A percentile compares a stretch with the other conserved stretches of the same genome.
Conservation (phyloP, 2,113 vertebrate genomes). For the Otis tarda region DNA sequence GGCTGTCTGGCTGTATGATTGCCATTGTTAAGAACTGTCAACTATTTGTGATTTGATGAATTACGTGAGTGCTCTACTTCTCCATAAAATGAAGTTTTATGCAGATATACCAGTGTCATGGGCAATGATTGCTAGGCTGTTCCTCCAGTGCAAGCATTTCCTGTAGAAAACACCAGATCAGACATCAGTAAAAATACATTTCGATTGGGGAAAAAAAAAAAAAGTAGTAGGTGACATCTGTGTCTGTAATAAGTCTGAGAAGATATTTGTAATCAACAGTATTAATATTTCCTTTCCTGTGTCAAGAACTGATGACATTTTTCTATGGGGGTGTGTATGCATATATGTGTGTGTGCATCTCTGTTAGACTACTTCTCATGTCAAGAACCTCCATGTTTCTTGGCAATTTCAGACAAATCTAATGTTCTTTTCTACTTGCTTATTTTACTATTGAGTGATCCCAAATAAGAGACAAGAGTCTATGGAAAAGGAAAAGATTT, state of each 20-base stretch:
- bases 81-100: slow-evolving; percentile 14
- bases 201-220: not conserved
- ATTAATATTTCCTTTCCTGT: not conserved
- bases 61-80: not conserved
- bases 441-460: slow-evolving; percentile 57
- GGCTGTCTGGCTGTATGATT: slow-evolving; percentile 3
- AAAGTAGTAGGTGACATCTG: not conserved
- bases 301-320: not conserved
- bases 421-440: slow-evolving; percentile 42
- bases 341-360: not conserved
- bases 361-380: not conserved
- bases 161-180: not conserved
- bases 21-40: slow-evolving; percentile 13
- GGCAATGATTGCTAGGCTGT: not conserved
- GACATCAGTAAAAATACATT: not conserved
- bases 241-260: not conserved
- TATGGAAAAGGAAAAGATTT: slow-evolving; percentile 61
- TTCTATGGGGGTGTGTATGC: not conserved
- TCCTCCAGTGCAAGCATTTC: not conserved
- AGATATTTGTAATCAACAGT: not conserved
- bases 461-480: slow-evolving; percentile 29
- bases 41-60: slow-evolving; percentile 19
- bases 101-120: not conserved
- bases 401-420: slow-evolving; percentile 39
- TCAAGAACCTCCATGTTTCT: slow-evolving; percentile 9